Evolutionary conservation across 2,113 vertebrate genomes (phyloP), one percentile per base, ranked within the genome.

Genomic region (Myocastor coypus): DNA sequence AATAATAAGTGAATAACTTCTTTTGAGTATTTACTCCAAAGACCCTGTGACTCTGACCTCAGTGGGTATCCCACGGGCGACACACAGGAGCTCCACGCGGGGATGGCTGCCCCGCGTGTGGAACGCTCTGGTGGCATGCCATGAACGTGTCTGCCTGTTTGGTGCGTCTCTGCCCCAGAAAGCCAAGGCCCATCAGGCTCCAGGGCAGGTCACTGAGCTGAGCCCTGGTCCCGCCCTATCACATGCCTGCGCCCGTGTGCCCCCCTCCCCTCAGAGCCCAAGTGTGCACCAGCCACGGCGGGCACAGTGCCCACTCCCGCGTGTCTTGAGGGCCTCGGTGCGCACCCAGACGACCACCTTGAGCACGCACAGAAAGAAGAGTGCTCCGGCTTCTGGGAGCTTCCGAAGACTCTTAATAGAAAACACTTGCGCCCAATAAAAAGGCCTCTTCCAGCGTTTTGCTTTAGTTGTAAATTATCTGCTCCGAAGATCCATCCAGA

Each of bases 391-490:
- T 96, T 88, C 95, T 52, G 6, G 94, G 85, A 83, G 78, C 94
- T 95, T 91, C 84, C 6, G 89, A 95, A 96, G 89, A 93, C 88
- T 97, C 98, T 98, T 97, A 97, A 89, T 46, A 10, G 30, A 96
- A 97, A 97, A 92, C 61, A 91, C 87, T 97, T 95, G 93, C 30
- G 59, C 89, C 92, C 83, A 89, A 95, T 68, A 88, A 95, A 84
- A 91, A 75, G 46, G 78, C 93, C n/a, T 75, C 96, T 91, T 24
- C 61, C 93, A 12, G 37, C 84, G 95, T 94, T 73, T 59, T 22
- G 68, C 96, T 94, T 82, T 32, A 91, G 97, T 86, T 94, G 97
- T 97, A 91, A 98, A 98, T 98, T 96, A 98, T 98, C 97, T 98
- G 97, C 96, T 97, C 97, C 94, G 50, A 94, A 73, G 89, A 90